Base-by-base conservation (phyloP, 2,113 vertebrate genomes). In the Antechinus stuartii region DNA sequence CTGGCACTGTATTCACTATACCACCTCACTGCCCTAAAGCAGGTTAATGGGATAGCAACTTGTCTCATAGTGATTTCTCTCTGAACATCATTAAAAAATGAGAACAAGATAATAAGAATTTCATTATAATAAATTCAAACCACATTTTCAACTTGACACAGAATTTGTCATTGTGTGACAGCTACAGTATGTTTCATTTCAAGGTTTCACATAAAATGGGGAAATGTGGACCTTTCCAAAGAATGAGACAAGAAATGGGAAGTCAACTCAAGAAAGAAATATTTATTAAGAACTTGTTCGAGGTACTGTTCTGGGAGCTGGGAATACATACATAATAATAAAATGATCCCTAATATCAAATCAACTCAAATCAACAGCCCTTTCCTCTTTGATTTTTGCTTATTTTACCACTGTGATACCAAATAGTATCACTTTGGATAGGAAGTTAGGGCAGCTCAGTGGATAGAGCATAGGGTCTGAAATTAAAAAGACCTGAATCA, bases 371-470 rank as follows among this genome's bases (percentile, higher is more conserved):
- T 49, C 7, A 49, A 94, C 92, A 96, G 91, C 35, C 46, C 55
- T n/a, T 61, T 92, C 35, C 54, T 95, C 94, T 90, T 46, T 91
- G 89, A 54, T 93, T 50, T 68, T 94, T 54, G 94, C 95, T 95
- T 91, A 91, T 56, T 57, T 93, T 92, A 94, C 92, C 49, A 90
- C 30, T 90, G n/a, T 90, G 92, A 46, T 35, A 92, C 90, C 55
- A 92, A 89, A 92, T 35, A 55, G 89, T 22, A 35, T 90, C 52
- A 84, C 92, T 92, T 92, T 90, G 57, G 27, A 96, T 92, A 94
- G 96, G 91, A 92, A 96, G n/a, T 25, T 68, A 68, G 61, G 9
- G 26, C 26, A 61, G 3, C 61, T 35, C 30, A 35, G 61, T 35
- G 12, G 30, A 30, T 9, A 61, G 27, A 61, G 57, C 27, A 0